These are phyloP conservation scores for Caenorhabditis angaria DNA, from an alignment of 2,888 invertebrate species.

Conservation along the genomic window DNA sequence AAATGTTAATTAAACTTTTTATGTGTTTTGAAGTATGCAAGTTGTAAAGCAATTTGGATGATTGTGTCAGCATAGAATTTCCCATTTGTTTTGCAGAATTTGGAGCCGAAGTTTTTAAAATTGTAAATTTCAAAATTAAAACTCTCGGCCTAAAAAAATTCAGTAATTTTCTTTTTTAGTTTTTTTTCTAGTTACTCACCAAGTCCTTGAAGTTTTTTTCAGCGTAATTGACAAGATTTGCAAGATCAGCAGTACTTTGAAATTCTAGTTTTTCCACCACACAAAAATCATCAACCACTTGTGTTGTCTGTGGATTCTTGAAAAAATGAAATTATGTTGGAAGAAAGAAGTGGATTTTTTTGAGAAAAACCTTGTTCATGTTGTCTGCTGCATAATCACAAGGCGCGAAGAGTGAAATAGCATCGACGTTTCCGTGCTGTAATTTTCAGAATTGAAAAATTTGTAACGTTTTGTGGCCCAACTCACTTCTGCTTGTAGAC, in stretches of 20 bases:
- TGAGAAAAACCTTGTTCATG: not conserved
- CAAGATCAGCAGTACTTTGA: constrained; percentile 20
- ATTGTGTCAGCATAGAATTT: constrained; percentile 78
- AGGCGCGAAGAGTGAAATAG: constrained; percentile 51
- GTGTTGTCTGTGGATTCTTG: not conserved
- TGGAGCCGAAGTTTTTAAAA: constrained; percentile 26
- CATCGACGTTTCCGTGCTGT: constrained; percentile 63
- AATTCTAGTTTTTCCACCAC: constrained; percentile 24
- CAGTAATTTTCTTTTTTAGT: not conserved
- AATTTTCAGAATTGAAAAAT: constrained; percentile 14
- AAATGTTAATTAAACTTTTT: no score
- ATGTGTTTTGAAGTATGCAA: constrained; percentile 77
- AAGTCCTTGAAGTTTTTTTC: constrained; percentile 66
- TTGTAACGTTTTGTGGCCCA: not conserved
- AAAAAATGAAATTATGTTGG: constrained; percentile 11
- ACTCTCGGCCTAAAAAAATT: constrained; percentile 17
- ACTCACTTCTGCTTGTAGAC: constrained; percentile 40
- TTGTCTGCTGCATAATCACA: constrained; percentile 36
- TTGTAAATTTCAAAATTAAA: constrained; percentile 27
- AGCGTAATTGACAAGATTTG: constrained; percentile 55
- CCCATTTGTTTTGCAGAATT: constrained; percentile 17
- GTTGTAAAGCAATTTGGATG: constrained; percentile 78
- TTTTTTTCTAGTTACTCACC: constrained; percentile 18
- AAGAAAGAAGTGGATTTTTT: constrained; percentile 8
- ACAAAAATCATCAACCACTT: not conserved